These are phyloP conservation scores for Emesis furor DNA, from an alignment of 2,888 invertebrate genomes.

Conservation along the genomic window DNA sequence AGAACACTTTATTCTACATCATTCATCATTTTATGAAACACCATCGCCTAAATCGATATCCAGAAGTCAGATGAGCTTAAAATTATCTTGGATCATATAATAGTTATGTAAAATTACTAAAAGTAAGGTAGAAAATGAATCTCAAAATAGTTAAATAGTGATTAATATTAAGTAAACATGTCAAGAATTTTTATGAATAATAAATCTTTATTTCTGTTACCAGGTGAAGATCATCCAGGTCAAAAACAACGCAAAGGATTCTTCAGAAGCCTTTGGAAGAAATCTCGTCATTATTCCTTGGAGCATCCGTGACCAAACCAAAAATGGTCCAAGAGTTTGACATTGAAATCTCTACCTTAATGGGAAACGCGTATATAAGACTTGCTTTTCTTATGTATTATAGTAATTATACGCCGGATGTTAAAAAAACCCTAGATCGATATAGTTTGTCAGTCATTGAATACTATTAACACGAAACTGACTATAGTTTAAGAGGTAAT, in stretches of 20 bases:
- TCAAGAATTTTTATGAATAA: background rate
- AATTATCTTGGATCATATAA: no score
- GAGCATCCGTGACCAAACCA: constrained; percentile 95
- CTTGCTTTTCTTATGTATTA: constrained; percentile 35
- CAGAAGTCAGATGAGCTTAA: no score
- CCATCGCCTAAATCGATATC: no score
- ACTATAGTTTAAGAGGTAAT: constrained; percentile 24
- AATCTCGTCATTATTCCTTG: constrained; percentile 96
- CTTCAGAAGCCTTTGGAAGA: constrained; percentile 97
- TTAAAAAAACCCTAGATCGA: constrained; percentile 5
- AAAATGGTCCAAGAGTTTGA: constrained; percentile 64
- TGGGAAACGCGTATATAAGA: constrained; percentile 43
- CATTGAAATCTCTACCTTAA: constrained; percentile 73
- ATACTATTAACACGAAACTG: constrained; percentile 2
- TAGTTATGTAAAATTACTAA: no score
- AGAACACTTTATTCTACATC: no score
- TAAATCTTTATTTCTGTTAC: constrained; percentile 77
- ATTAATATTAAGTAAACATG: no score
- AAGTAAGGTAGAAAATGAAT: no score
- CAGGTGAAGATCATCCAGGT: constrained; percentile 94
- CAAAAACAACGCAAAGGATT: constrained; percentile 97
- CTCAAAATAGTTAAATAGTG: no score
- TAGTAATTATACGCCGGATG: constrained; percentile 33
- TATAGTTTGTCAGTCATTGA: constrained; percentile 16
- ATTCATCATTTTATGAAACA: no score